A percentile compares a stretch with the other conserved stretches of the same genome.
Conservation (phyloP, 2,113 vertebrate species). For the Uropsilus gracilis region DNA sequence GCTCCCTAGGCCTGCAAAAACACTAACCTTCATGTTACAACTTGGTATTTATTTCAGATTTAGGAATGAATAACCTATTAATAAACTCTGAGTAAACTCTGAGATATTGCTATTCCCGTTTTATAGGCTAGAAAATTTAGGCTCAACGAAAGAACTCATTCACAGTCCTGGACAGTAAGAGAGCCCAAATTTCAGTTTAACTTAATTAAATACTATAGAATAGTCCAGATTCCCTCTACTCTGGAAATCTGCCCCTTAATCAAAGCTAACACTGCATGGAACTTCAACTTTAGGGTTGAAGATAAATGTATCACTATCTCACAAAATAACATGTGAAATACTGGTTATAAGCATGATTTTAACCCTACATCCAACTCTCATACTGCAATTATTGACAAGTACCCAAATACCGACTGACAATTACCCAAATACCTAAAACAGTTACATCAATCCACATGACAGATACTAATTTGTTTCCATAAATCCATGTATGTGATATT, state of each 20-base stretch:
- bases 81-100: neutral
- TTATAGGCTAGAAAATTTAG: neutral
- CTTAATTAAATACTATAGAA: neutral
- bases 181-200: neutral
- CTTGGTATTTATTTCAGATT: neutral
- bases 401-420: neutral
- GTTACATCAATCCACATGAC: neutral
- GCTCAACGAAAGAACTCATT: neutral
- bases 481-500: neutral
- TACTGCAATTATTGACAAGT: neutral
- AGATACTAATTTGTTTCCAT: neutral
- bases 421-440: neutral
- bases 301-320: neutral
- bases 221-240: neutral
- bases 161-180: neutral
- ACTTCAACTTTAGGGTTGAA: neutral
- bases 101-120: neutral
- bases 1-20: neutral
- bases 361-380: neutral
- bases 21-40: neutral
- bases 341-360: neutral
- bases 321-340: constrained; percentile 37
- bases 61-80: neutral
- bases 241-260: neutral
- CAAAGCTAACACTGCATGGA: neutral